Evolutionary conservation across 1,140 invertebrate genomes (phyloP).

Genomic region (Agrypnia vestita): DNA sequence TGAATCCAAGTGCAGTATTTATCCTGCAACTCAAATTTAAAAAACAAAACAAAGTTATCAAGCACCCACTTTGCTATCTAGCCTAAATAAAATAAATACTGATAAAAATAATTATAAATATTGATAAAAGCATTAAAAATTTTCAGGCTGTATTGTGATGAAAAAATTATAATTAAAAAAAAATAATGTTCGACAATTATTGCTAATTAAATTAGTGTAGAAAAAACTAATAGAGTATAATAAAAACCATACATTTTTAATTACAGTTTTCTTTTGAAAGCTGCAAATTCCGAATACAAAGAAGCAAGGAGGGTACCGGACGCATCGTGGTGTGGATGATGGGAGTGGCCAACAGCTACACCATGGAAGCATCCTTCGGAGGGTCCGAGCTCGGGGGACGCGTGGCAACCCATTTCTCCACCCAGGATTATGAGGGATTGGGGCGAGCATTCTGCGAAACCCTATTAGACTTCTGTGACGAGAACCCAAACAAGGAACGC

Average conservation of each 20-base stretch:
- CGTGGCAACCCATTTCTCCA: slow-evolving; percentile 89
- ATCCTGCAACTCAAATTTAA: too few relatives aligned
- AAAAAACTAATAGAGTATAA: too few relatives aligned
- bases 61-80: too few relatives aligned
- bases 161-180: too few relatives aligned
- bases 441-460: slow-evolving; percentile 94
- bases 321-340: slow-evolving; percentile 95
- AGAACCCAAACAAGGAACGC: slow-evolving; percentile 88
- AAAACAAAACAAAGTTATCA: too few relatives aligned
- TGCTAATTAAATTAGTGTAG: too few relatives aligned
- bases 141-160: too few relatives aligned
- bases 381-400: slow-evolving; percentile 87
- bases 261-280: slow-evolving; percentile 92
- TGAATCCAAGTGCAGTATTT: too few relatives aligned
- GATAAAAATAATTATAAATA: too few relatives aligned
- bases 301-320: slow-evolving; percentile 94
- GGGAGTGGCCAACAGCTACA: slow-evolving; percentile 94
- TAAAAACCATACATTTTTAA: background rate
- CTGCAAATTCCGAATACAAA: slow-evolving; percentile 94
- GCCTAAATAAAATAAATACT: too few relatives aligned
- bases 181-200: too few relatives aligned
- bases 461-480: slow-evolving; percentile 91
- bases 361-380: slow-evolving; percentile 94
- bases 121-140: too few relatives aligned
- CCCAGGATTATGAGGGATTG: slow-evolving; percentile 80